These are phyloP conservation scores for Megaleporinus macrocephalus DNA, from an alignment of 2,113 vertebrate species.

Conservation along the genomic window DNA sequence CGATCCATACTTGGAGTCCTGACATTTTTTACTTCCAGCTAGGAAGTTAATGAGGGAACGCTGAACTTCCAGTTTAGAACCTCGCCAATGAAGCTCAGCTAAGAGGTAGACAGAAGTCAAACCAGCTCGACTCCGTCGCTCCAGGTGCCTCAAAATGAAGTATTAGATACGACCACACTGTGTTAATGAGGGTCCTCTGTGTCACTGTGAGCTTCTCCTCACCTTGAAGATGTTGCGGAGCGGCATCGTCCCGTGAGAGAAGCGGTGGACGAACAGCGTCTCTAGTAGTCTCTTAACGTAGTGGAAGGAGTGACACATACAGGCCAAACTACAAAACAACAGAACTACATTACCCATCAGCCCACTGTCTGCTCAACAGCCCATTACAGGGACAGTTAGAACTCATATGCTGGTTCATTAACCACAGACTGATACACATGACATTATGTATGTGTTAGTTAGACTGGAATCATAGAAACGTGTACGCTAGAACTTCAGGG, in stretches of 20 bases:
- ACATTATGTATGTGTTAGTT: no score
- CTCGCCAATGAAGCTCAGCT: no score
- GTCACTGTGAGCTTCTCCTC: conserved; percentile 40
- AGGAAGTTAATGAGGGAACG: no score
- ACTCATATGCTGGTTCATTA: background rate
- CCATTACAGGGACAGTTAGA: background rate
- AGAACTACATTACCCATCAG: conserved; percentile 35
- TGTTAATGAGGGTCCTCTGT: background rate
- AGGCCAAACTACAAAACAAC: conserved; percentile 81
- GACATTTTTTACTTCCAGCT: no score
- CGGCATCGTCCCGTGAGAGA: conserved; percentile 93
- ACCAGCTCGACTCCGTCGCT: no score
- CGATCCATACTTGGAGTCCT: no score
- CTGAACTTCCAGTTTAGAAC: no score
- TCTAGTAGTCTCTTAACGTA: conserved; percentile 90
- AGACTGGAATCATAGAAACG: no score
- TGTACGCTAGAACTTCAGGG: no score
- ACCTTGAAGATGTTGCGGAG: conserved; percentile 94
- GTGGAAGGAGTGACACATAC: conserved; percentile 92
- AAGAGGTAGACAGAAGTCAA: no score
- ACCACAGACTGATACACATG: background rate
- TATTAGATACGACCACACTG: background rate
- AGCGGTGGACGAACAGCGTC: conserved; percentile 91
- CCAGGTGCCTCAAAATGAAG: no score
- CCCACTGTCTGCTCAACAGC: background rate